Percentiles rank a stretch among this genome's conserved stretches.
phyloP scores from a whole-genome alignment of 2,888 invertebrate genomes.

The Polydrusus tereticollis region DNA sequence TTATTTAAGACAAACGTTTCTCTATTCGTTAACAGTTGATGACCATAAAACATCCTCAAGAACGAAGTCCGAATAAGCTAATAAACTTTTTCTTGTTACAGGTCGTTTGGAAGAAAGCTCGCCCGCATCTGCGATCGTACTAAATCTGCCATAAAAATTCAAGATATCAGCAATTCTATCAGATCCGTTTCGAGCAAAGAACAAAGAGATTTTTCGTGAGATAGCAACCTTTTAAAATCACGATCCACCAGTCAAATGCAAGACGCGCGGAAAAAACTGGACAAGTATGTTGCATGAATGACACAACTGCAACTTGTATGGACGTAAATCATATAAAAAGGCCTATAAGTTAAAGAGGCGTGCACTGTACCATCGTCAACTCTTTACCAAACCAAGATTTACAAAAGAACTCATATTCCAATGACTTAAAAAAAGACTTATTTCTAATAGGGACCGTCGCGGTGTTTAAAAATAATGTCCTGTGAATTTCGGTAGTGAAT shows the following conservation, averaged over 20 bases:
- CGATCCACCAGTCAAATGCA: neutral
- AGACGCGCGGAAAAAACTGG: neutral
- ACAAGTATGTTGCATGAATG: neutral
- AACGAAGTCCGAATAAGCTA: conserved; percentile 6
- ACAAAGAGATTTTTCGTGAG: conserved; percentile 15
- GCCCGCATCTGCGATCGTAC: neutral
- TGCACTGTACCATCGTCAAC: neutral
- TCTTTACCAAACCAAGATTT: too few relatives aligned
- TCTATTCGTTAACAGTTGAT: too few relatives aligned
- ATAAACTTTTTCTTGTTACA: conserved; percentile 37
- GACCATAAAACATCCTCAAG: neutral
- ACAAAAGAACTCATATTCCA: neutral
- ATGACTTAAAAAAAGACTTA: conserved; percentile 9
- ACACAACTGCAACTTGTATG: neutral
- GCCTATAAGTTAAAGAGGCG: neutral
- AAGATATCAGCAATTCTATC: conserved; percentile 24
- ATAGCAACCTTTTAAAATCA: conserved; percentile 26
- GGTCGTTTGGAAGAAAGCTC: conserved; percentile 4
- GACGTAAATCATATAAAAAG: neutral
- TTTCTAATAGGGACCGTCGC: conserved; percentile 5
- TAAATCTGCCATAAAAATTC: conserved; percentile 28
- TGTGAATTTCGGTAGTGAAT: conserved; percentile 42
- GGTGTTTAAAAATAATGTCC: conserved; percentile 28
- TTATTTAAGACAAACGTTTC: too few relatives aligned
- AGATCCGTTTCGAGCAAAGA: neutral